Conservation (phyloP, 2,797 vertebrate species). For the Lerista edwardsae region DNA sequence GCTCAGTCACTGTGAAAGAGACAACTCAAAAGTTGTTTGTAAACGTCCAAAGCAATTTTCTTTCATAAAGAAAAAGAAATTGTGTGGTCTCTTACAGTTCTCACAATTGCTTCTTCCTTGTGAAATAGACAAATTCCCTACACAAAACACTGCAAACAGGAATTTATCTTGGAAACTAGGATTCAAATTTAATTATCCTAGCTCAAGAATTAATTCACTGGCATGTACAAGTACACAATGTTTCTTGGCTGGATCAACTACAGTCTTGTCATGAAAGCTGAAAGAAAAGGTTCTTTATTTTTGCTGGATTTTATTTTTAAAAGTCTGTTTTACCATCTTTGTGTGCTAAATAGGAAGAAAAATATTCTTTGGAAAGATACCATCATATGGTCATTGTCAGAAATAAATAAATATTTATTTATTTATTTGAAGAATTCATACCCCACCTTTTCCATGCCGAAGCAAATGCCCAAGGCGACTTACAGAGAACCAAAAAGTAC, state of each 20-base stretch:
- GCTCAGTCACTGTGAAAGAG: constrained; percentile 24
- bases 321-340: constrained; percentile 40
- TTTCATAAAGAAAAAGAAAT: too few species aligned
- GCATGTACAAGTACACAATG: constrained; percentile 45
- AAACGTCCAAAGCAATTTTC: constrained; percentile 40
- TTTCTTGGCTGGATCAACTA: constrained; percentile 63
- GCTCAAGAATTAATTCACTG: constrained; percentile 49
- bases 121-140: constrained; percentile 56
- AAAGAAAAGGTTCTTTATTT: constrained; percentile 56
- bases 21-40: constrained; percentile 1
- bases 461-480: too few species aligned
- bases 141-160: constrained; percentile 33
- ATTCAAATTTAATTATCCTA: constrained; percentile 59
- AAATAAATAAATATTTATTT: too few species aligned
- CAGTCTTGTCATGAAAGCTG: constrained; percentile 65
- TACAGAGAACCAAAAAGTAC: too few species aligned
- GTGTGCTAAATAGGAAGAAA: constrained; percentile 52
- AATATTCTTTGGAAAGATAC: constrained; percentile 55
- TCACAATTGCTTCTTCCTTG: constrained; percentile 46
- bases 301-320: constrained; percentile 28
- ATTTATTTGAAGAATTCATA: too few species aligned
- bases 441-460: too few species aligned
- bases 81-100: constrained; percentile 45
- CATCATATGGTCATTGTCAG: constrained; percentile 64
- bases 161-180: constrained; percentile 58